These are phyloP conservation scores for Setipinna tenuifilis DNA, from an alignment of 2,797 vertebrate species.

Conservation along the genomic window DNA sequence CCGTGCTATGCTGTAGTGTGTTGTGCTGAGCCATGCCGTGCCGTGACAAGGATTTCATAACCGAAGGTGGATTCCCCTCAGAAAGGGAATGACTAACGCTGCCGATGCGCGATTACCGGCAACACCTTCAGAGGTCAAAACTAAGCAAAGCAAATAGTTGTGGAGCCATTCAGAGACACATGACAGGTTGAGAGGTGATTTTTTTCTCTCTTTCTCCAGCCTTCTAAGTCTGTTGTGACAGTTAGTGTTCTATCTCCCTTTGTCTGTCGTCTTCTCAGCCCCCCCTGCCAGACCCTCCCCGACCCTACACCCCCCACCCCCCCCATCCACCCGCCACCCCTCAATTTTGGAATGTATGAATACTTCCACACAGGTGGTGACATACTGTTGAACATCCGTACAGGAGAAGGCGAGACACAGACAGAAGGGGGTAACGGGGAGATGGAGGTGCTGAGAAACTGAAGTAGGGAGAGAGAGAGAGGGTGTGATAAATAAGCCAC, in stretches of 20 bases:
- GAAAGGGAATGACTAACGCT: neutral
- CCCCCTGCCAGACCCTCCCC: neutral
- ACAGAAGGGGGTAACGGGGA: neutral
- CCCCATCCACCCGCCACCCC: no score
- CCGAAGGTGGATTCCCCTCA: neutral
- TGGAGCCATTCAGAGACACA: neutral
- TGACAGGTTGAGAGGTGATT: neutral
- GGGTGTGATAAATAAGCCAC: constrained; percentile 2
- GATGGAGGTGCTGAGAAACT: neutral
- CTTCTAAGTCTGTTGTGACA: constrained; percentile 12
- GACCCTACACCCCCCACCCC: neutral
- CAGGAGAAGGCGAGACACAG: neutral
- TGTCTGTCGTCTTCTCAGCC: no score
- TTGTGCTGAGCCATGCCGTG: neutral
- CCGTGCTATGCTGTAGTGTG: neutral
- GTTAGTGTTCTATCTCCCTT: neutral
- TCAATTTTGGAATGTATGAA: neutral
- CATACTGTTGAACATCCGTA: neutral
- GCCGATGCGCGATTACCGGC: neutral
- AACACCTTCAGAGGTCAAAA: neutral
- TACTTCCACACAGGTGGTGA: neutral
- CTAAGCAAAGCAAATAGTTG: neutral
- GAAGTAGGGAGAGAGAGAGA: neutral
- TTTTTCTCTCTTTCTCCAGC: neutral
- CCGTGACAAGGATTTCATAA: neutral